phyloP scores from a whole-genome alignment of 2,113 vertebrate genomes.

The Clinocottus analis region DNA sequence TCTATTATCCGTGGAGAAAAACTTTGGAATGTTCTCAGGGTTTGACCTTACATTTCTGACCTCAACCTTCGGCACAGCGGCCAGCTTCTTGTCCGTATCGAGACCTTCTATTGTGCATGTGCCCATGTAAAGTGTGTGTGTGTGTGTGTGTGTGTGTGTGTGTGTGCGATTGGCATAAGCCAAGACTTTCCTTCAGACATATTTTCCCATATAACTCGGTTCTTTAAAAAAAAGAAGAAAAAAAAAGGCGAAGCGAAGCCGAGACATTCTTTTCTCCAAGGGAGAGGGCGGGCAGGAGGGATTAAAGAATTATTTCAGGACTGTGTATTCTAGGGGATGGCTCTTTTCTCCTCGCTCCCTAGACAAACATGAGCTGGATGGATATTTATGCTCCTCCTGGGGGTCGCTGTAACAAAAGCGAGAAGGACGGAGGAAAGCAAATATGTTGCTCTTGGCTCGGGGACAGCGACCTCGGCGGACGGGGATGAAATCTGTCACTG shows the following conservation, averaged over 20 bases:
- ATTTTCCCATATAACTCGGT: slow-evolving; percentile 81
- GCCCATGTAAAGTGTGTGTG: neutral
- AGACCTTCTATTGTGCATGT: slow-evolving; percentile 29
- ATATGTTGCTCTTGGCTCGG: slow-evolving; percentile 83
- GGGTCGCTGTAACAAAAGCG: slow-evolving; percentile 82
- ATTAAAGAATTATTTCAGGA: slow-evolving; percentile 81
- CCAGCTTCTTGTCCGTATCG: slow-evolving; percentile 49
- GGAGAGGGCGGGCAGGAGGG: slow-evolving; percentile 57
- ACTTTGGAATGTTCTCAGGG: slow-evolving; percentile 54
- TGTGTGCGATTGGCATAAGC: slow-evolving; percentile 58
- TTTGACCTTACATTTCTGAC: slow-evolving; percentile 62
- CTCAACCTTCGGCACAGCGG: slow-evolving; percentile 24
- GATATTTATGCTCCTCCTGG: slow-evolving; percentile 83
- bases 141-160: slow-evolving; percentile 26
- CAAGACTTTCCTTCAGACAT: slow-evolving; percentile 73
- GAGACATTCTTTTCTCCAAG: slow-evolving; percentile 69
- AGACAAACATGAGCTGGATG: slow-evolving; percentile 79
- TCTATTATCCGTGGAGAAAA: slow-evolving; percentile 2
- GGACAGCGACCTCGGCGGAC: slow-evolving; percentile 51
- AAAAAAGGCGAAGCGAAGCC: slow-evolving; percentile 32
- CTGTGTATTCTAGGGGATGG: slow-evolving; percentile 84
- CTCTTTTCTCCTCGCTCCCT: slow-evolving; percentile 73
- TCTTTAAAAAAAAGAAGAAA: slow-evolving; percentile 20
- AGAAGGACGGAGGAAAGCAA: slow-evolving; percentile 77
- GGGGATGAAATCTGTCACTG: slow-evolving; percentile 68